These are phyloP conservation scores for Plebejus melissa DNA, from an alignment of 2,888 invertebrate genomes.

Conservation along the genomic window DNA sequence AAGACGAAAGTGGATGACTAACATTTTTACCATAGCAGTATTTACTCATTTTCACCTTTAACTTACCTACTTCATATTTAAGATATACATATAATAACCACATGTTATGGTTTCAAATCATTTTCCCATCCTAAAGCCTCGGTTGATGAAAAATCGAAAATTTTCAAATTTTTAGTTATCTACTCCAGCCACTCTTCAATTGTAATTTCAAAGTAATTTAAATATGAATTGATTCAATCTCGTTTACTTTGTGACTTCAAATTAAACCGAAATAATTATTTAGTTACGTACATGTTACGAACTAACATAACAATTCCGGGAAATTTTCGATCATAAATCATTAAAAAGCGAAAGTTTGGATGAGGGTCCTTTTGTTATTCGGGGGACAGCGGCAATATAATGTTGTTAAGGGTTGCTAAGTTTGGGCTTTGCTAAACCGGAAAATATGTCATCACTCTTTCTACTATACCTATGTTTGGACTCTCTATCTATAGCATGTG, in stretches of 20 bases:
- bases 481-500: too few species aligned
- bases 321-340: slow-evolving; percentile 26
- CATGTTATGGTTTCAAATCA: too few species aligned
- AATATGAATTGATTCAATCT: neutral
- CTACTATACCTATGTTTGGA: too few species aligned
- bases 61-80: too few species aligned
- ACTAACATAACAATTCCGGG: slow-evolving; percentile 4
- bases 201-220: neutral
- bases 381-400: slow-evolving; percentile 13
- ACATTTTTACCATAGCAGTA: too few species aligned
- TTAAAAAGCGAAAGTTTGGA: slow-evolving; percentile 29
- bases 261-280: neutral
- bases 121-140: too few species aligned
- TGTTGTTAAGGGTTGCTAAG: slow-evolving; percentile 11
- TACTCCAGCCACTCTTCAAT: too few species aligned
- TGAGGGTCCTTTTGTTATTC: slow-evolving; percentile 21
- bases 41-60: too few species aligned
- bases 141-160: too few species aligned
- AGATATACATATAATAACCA: too few species aligned
- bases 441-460: neutral
- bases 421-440: neutral
- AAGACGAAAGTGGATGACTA: too few species aligned
- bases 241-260: neutral
- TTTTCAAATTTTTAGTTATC: too few species aligned
- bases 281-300: neutral